Evolutionary conservation across 1,140 invertebrate genomes (phyloP).

Genomic region (Lepidostoma basale): DNA sequence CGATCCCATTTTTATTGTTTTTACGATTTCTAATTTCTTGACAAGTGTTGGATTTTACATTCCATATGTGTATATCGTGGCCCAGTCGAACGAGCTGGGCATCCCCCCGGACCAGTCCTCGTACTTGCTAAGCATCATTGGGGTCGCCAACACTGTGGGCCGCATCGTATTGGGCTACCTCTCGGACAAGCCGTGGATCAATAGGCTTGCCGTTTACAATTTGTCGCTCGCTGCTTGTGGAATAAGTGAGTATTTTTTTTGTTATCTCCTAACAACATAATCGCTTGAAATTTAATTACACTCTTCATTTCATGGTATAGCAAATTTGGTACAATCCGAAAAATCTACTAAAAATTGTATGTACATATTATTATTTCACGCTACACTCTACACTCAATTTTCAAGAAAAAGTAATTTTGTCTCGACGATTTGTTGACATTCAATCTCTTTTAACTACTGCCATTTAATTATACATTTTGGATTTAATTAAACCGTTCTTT

Average conservation of each 20-base stretch:
- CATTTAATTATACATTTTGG: no score
- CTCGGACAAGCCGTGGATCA: conserved; percentile 86
- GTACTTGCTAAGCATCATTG: conserved; percentile 78
- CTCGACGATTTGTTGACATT: no score
- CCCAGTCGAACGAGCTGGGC: conserved; percentile 66
- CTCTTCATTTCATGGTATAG: no score
- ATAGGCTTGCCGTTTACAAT: conserved; percentile 89
- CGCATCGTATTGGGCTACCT: conserved; percentile 84
- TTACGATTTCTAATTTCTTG: conserved; percentile 91
- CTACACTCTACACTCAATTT: no score
- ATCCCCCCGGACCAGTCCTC: conserved; percentile 65
- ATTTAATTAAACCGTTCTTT: no score
- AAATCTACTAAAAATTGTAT: no score
- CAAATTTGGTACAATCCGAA: no score
- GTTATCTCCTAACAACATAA: no score
- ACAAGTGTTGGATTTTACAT: conserved; percentile 97
- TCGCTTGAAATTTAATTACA: no score
- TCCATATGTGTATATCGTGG: conserved; percentile 85
- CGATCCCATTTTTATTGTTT: conserved; percentile 88
- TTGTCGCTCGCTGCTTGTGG: conserved; percentile 83
- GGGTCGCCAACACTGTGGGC: conserved; percentile 88
- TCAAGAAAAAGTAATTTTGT: no score
- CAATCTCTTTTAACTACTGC: no score
- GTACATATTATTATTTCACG: no score
- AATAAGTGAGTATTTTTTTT: conserved; percentile 68